These are phyloP conservation scores for Eonycteris spelaea DNA, from an alignment of 2,113 vertebrate species.

Conservation along the genomic window DNA sequence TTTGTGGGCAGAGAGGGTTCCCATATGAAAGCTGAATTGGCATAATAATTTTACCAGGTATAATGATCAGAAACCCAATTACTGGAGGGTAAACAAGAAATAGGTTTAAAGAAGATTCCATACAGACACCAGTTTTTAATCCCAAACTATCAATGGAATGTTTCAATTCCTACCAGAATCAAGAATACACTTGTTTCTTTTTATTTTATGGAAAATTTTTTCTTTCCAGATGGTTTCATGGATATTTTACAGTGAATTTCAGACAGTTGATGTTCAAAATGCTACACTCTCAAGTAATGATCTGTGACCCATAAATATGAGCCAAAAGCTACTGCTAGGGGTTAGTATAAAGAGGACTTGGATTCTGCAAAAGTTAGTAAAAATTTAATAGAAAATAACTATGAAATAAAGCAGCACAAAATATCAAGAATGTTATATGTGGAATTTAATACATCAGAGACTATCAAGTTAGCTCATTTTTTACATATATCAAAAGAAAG, in stretches of 20 bases:
- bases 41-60: neutral
- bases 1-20: neutral
- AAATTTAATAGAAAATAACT: conserved; percentile 2
- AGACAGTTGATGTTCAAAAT: conserved; percentile 19
- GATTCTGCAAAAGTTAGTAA: conserved; percentile 19
- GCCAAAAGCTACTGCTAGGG: neutral
- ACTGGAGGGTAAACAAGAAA: neutral
- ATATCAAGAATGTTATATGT: neutral
- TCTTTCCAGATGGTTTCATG: conserved; percentile 22
- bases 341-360: neutral
- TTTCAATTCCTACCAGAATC: neutral
- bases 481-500: neutral
- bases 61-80: neutral
- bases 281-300: conserved; percentile 7
- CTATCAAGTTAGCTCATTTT: neutral
- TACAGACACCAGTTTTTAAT: neutral
- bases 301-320: conserved; percentile 41
- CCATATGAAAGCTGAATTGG: neutral
- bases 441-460: conserved; percentile 49
- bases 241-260: neutral
- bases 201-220: neutral
- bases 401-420: neutral
- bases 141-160: neutral
- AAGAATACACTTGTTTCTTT: neutral
- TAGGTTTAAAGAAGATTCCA: neutral